These are phyloP conservation scores for Astropecten irregularis DNA, from an alignment of 53 echinoderm and acorn worm genomes.

Conservation along the genomic window DNA sequence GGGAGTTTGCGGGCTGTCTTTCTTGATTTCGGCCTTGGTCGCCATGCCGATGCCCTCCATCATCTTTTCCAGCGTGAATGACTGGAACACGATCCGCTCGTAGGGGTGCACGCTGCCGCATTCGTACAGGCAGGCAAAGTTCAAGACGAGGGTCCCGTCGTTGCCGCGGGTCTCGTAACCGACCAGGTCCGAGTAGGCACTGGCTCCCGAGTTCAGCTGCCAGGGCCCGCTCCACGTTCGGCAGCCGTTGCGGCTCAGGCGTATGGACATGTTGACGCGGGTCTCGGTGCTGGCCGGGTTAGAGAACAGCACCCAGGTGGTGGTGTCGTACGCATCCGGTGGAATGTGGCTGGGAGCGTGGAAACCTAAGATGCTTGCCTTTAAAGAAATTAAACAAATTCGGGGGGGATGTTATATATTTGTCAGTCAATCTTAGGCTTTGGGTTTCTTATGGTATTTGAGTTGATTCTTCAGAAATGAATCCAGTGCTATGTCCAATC, in stretches of 20 bases:
- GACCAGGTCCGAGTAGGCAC: constrained; percentile 89
- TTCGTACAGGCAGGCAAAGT: constrained; percentile 89
- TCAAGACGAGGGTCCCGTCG: constrained; percentile 8
- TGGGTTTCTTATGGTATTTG: too few relatives aligned
- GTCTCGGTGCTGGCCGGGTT: constrained; percentile 81
- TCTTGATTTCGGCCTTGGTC: constrained; percentile 26
- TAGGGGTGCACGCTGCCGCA: constrained; percentile 82
- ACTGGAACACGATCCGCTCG: constrained; percentile 84
- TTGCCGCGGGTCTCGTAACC: constrained; percentile 34
- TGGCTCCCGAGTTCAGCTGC: constrained; percentile 76
- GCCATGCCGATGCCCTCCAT: constrained; percentile 62
- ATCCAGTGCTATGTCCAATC: too few relatives aligned
- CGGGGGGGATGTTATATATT: too few relatives aligned
- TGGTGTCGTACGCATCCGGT: constrained; percentile 41
- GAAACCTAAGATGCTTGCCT: constrained; percentile 90
- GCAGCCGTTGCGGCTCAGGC: constrained; percentile 77
- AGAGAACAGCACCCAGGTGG: constrained; percentile 85
- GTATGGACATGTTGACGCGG: constrained; percentile 86
- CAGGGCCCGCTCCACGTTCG: constrained; percentile 81
- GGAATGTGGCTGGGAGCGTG: constrained; percentile 58
- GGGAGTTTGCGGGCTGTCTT: too few relatives aligned
- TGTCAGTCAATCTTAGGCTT: too few relatives aligned
- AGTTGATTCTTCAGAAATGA: too few relatives aligned
- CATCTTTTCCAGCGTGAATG: constrained; percentile 70
- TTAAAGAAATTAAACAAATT: background rate